Conservation (phyloP, 2,888 invertebrate genomes). For the Anticlea derivata region DNA sequence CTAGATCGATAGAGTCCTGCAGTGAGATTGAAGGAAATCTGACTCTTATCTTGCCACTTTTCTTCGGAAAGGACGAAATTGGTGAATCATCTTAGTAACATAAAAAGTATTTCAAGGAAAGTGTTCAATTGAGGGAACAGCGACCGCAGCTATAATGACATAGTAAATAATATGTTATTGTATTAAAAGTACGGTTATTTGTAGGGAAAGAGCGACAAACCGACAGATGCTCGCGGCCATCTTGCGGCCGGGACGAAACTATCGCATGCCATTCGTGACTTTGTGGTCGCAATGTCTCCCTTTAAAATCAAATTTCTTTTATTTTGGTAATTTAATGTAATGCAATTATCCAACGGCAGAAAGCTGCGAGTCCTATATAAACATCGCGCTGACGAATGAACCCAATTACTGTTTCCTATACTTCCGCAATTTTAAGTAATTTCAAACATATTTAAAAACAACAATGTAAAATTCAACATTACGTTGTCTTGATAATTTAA, state of each 20-base stretch:
- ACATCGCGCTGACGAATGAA: constrained; percentile 50
- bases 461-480: constrained; percentile 19
- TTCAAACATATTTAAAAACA: constrained; percentile 29
- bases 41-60: too few species aligned
- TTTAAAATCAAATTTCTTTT: constrained; percentile 73
- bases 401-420: constrained; percentile 40
- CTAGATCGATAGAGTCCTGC: too few species aligned
- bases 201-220: constrained; percentile 75
- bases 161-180: constrained; percentile 62
- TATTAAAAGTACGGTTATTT: constrained; percentile 72
- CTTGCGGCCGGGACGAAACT: constrained; percentile 65
- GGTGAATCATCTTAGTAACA: not conserved
- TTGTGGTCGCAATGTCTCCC: constrained; percentile 75
- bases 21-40: too few species aligned
- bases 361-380: constrained; percentile 55
- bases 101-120: constrained; percentile 44
- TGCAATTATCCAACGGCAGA: constrained; percentile 59
- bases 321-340: constrained; percentile 57
- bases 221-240: constrained; percentile 82
- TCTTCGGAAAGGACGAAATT: not conserved
- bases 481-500: constrained; percentile 12
- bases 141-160: constrained; percentile 72
- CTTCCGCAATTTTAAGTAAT: constrained; percentile 31
- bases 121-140: constrained; percentile 59
- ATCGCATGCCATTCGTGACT: constrained; percentile 69